Percentiles rank a stretch among this genome's conserved stretches.
These are phyloP conservation scores for Zygogramma bicolorata DNA, from an alignment of 2,888 invertebrate species.

Conservation along the genomic window DNA sequence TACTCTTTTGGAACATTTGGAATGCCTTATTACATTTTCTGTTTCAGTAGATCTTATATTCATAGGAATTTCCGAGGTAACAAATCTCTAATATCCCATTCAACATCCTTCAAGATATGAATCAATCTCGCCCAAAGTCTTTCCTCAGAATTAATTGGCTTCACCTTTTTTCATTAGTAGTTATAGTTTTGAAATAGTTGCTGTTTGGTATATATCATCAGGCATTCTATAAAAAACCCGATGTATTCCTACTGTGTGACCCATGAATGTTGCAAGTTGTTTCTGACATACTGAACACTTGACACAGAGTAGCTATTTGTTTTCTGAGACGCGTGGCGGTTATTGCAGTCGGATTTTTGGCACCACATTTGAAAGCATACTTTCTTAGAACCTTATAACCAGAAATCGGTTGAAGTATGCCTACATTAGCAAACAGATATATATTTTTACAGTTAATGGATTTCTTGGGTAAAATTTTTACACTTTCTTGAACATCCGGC, in stretches of 20 bases:
- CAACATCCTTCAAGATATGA: too few relatives aligned
- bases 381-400: constrained; percentile 50
- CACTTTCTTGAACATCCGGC: constrained; percentile 48
- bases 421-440: constrained; percentile 39
- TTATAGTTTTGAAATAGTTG: too few relatives aligned
- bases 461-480: constrained; percentile 19
- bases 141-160: too few relatives aligned
- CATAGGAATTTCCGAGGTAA: too few relatives aligned
- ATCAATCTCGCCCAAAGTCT: too few relatives aligned
- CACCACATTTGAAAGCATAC: constrained; percentile 42
- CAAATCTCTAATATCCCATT: too few relatives aligned
- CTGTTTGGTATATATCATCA: too few relatives aligned
- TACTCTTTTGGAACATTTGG: too few relatives aligned
- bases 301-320: constrained; percentile 47
- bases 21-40: too few relatives aligned
- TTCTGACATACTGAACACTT: constrained; percentile 45
- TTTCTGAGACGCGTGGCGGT: constrained; percentile 45
- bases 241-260: constrained; percentile 46
- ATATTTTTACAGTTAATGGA: constrained; percentile 23
- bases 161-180: too few relatives aligned
- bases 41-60: too few relatives aligned
- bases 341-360: constrained; percentile 46
- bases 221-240: too few relatives aligned
- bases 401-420: constrained; percentile 29
- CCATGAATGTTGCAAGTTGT: constrained; percentile 50